Conservation (phyloP, 2,113 vertebrate species). For the Cercocebus atys region DNA sequence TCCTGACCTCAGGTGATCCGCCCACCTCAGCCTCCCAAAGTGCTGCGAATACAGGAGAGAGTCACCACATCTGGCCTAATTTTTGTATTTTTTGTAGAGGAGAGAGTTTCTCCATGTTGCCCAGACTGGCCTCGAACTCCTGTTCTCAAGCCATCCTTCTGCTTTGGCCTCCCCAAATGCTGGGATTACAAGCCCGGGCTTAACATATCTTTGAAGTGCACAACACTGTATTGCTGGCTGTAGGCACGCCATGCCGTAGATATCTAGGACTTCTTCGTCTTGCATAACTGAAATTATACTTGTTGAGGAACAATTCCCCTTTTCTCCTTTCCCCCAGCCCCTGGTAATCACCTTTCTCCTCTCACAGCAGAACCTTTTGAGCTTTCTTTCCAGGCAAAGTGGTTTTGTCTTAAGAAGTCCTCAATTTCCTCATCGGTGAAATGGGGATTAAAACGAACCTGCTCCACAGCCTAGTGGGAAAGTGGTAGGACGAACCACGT, state of each 20-base stretch:
- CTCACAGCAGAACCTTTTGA: not conserved
- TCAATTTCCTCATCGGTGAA: no score
- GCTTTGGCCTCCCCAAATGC: not conserved
- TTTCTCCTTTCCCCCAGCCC: no score
- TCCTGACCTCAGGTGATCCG: not conserved
- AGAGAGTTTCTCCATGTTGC: not conserved
- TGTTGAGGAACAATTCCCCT: not conserved
- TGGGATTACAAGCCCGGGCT: not conserved
- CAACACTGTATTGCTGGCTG: no score
- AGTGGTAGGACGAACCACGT: accelerated
- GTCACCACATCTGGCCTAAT: accelerated
- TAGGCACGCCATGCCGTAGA: not conserved
- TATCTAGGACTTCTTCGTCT: not conserved
- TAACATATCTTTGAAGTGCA: not conserved
- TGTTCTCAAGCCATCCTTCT: not conserved
- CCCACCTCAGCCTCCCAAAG: not conserved
- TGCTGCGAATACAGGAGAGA: not conserved
- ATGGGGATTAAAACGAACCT: accelerated
- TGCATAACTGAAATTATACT: not conserved
- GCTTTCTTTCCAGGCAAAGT: accelerated
- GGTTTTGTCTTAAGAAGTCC: no score
- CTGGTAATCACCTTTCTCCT: not conserved
- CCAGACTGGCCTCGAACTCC: not conserved
- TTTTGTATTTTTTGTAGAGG: not conserved
- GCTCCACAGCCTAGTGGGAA: accelerated